Evolutionary conservation across 2,113 vertebrate species (phyloP).

Genomic region (Python bivittatus): DNA sequence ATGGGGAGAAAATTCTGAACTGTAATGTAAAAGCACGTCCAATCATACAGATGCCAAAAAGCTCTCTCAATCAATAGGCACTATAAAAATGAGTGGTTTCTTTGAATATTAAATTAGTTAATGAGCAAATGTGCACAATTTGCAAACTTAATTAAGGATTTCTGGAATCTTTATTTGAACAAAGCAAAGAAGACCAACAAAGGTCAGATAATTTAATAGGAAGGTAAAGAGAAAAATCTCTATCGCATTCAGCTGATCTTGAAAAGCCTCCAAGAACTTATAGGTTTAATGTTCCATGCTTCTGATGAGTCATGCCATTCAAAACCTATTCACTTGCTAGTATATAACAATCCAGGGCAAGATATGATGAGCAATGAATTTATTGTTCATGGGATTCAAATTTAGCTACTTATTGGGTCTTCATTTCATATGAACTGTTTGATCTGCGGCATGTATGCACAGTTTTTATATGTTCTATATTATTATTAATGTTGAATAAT

Average conservation of each 20-base stretch:
- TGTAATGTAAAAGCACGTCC: conserved; percentile 4
- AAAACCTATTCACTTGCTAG: neutral
- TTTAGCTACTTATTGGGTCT: neutral
- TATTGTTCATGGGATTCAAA: neutral
- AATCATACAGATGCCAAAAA: neutral
- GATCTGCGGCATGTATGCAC: neutral
- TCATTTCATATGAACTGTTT: neutral
- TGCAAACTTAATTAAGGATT: neutral
- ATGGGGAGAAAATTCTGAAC: neutral
- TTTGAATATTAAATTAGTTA: conserved; percentile 1
- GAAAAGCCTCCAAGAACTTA: neutral
- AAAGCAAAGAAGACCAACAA: conserved; percentile 22
- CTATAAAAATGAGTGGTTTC: neutral
- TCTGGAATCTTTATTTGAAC: neutral
- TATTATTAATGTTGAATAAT: neutral
- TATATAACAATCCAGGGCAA: neutral
- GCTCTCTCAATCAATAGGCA: neutral
- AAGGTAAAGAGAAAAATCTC: neutral
- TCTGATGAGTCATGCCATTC: conserved; percentile 6
- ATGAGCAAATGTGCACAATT: neutral
- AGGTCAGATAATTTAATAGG: neutral
- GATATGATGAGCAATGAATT: neutral
- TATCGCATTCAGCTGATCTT: neutral
- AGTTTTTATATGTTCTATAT: neutral
- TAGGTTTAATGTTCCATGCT: neutral